These are phyloP conservation scores for Ophiodon elongatus DNA, from an alignment of 2,113 vertebrate genomes.

Conservation along the genomic window DNA sequence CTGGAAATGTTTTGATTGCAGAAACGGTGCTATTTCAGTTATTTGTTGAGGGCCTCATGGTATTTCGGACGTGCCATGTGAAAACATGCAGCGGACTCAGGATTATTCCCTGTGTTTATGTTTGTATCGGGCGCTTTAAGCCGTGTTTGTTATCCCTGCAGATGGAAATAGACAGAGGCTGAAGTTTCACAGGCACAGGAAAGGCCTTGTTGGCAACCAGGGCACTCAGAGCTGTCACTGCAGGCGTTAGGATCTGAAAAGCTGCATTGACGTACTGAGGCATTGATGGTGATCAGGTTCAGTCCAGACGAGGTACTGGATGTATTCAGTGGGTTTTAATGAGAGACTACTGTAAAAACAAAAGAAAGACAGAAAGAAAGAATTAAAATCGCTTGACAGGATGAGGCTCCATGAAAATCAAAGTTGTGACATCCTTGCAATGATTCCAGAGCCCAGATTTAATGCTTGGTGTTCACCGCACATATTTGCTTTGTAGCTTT, in stretches of 20 bases:
- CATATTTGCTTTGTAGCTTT: conserved; percentile 82
- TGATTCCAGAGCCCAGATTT: conserved; percentile 69
- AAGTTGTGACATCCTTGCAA: conserved; percentile 68
- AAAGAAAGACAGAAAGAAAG: conserved; percentile 24
- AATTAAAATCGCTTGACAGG: conserved; percentile 55
- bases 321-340: conserved; percentile 59
- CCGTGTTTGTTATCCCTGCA: conserved; percentile 76
- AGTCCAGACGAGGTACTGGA: conserved; percentile 19
- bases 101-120: conserved; percentile 70
- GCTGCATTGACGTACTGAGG: conserved; percentile 15
- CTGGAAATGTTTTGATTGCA: conserved; percentile 66
- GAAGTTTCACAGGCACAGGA: conserved; percentile 72
- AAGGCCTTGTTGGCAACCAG: conserved; percentile 53
- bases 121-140: conserved; percentile 65
- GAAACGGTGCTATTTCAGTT: conserved; percentile 67
- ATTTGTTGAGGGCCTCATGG: conserved; percentile 70
- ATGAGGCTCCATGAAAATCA: conserved; percentile 63
- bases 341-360: conserved; percentile 41
- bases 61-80: conserved; percentile 67
- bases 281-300: conserved; percentile 11
- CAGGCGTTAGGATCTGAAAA: conserved; percentile 33
- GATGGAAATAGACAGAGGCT: conserved; percentile 72
- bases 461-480: conserved; percentile 75
- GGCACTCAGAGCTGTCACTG: conserved; percentile 33
- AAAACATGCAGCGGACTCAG: conserved; percentile 72